Percentiles rank a stretch among this genome's conserved stretches.
phyloP scores from a whole-genome alignment of 2,888 invertebrate genomes.

The Notodonta dromedarius region DNA sequence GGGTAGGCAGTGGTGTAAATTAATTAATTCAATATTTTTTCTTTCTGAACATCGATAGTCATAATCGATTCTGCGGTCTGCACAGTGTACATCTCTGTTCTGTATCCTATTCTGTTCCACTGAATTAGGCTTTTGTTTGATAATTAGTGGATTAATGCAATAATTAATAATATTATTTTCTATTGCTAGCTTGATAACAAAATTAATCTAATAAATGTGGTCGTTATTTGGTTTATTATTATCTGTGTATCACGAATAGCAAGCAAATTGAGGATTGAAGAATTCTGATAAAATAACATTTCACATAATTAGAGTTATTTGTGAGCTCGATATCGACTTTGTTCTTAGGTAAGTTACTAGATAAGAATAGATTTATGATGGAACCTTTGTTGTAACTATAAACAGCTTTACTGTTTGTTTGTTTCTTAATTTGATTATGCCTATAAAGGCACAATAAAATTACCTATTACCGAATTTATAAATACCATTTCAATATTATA shows the following conservation, averaged over 20 bases:
- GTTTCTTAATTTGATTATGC: too few species aligned
- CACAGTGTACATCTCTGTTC: too few species aligned
- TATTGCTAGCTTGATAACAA: constrained; percentile 1
- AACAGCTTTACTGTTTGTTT: too few species aligned
- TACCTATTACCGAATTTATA: too few species aligned
- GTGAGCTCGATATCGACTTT: constrained; percentile 11
- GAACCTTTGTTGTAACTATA: neutral
- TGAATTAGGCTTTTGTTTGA: too few species aligned
- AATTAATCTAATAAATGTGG: constrained; percentile 13
- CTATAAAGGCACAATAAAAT: too few species aligned
- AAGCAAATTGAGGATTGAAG: constrained; percentile 21
- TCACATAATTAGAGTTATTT: constrained; percentile 2
- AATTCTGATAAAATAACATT: neutral
- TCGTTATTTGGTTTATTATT: constrained; percentile 27
- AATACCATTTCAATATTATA: too few species aligned
- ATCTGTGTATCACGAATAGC: constrained; percentile 34
- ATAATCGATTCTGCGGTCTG: too few species aligned
- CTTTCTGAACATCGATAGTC: too few species aligned
- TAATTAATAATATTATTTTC: constrained; percentile 6
- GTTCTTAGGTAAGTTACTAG: constrained; percentile 24
- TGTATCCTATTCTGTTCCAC: too few species aligned
- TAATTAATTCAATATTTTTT: neutral
- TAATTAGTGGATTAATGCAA: neutral
- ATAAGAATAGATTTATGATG: neutral
- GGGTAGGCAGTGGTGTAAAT: too few species aligned